Evolutionary conservation across 2,888 invertebrate genomes (phyloP).

Genomic region (Thelaira solivaga): DNA sequence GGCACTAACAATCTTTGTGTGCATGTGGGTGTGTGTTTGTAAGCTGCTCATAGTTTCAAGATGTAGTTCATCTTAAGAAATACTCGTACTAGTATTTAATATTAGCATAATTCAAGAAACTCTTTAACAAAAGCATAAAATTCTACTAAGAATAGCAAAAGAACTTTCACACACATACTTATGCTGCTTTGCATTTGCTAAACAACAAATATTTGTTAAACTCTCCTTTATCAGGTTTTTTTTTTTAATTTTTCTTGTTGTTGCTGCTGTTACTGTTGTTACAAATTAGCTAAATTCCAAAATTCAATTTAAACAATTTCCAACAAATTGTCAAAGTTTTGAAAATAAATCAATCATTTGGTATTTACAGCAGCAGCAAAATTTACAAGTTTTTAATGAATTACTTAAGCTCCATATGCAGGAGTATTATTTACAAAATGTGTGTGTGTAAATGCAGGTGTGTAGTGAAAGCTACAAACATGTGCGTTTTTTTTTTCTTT

Average conservation of each 20-base stretch:
- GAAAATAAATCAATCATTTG: constrained; percentile 55
- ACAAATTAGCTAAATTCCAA: constrained; percentile 53
- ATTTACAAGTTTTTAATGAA: constrained; percentile 46
- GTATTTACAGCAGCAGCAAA: constrained; percentile 37
- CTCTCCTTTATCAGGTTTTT: background rate
- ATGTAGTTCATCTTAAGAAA: constrained; percentile 35
- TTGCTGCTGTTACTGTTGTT: background rate
- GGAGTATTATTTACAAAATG: too few species aligned
- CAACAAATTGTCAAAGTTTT: constrained; percentile 48
- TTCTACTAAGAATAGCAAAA: constrained; percentile 5
- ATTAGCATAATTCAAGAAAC: constrained; percentile 43
- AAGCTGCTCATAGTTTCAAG: constrained; percentile 21
- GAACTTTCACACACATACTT: background rate
- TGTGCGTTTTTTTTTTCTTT: background rate
- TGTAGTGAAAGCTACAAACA: too few species aligned
- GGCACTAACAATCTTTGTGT: background rate
- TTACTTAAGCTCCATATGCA: constrained; percentile 14
- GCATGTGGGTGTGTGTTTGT: background rate
- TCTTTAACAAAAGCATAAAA: constrained; percentile 19
- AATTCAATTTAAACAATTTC: constrained; percentile 52
- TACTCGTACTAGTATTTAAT: constrained; percentile 9
- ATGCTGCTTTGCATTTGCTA: constrained; percentile 6
- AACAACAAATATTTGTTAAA: constrained; percentile 30
- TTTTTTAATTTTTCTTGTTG: background rate
- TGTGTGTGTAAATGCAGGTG: too few species aligned